These are phyloP conservation scores for Rhineura floridana DNA, from an alignment of 2,113 vertebrate species.

Conservation along the genomic window DNA sequence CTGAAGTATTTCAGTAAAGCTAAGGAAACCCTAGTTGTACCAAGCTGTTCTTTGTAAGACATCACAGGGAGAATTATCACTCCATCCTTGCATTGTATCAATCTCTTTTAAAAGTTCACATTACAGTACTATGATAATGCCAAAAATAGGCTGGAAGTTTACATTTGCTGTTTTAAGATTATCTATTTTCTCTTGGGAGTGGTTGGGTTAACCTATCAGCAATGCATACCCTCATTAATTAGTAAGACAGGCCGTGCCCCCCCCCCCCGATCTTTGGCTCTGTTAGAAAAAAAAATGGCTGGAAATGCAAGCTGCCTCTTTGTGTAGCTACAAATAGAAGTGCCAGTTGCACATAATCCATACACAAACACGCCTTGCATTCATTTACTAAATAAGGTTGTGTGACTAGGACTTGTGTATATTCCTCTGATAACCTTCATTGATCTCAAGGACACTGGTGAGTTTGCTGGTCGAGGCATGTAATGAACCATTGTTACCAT, in stretches of 20 bases:
- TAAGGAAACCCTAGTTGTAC: not conserved
- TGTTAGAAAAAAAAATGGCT: constrained; percentile 26
- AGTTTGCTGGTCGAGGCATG: constrained; percentile 27
- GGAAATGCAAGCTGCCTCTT: not conserved
- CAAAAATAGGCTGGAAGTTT: constrained; percentile 22
- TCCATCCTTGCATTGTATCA: not conserved
- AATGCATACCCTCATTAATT: not conserved
- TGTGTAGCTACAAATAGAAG: constrained; percentile 66
- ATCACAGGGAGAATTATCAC: not conserved
- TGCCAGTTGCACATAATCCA: constrained; percentile 43
- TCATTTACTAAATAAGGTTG: constrained; percentile 70
- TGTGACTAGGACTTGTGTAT: constrained; percentile 32
- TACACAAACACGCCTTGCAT: constrained; percentile 27
- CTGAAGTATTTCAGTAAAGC: not conserved
- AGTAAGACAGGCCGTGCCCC: not conserved
- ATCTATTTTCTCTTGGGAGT: not conserved
- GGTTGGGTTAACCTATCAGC: not conserved
- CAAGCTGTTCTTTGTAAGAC: not conserved
- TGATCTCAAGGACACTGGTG: constrained; percentile 38
- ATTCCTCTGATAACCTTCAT: constrained; percentile 51
- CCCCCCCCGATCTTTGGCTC: not conserved
- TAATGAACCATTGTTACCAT: constrained; percentile 53
- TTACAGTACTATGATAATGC: not conserved
- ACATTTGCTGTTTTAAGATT: constrained; percentile 22
- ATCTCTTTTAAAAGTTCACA: not conserved